Evolutionary conservation across 1,140 invertebrate genomes (phyloP).

Genomic region (Ceratosolen fusciceps): DNA sequence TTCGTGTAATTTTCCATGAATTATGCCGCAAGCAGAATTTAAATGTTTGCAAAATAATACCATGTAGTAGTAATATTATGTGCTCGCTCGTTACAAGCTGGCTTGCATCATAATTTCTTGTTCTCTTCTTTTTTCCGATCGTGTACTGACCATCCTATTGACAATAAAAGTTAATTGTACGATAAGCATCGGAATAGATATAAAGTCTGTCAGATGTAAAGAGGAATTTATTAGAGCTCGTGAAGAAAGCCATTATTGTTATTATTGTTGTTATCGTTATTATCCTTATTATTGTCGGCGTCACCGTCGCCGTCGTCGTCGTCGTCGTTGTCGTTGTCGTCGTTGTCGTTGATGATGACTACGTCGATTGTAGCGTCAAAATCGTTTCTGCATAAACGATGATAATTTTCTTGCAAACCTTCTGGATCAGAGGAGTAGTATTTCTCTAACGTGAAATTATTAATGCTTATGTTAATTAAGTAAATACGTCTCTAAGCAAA

Average conservation of each 20-base stretch:
- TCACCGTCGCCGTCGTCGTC: no score
- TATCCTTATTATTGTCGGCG: no score
- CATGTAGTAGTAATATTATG: constrained; percentile 14
- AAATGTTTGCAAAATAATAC: constrained; percentile 18
- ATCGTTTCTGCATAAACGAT: no score
- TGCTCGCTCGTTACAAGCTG: neutral
- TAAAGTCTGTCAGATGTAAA: constrained; percentile 24
- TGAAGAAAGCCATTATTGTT: constrained; percentile 5
- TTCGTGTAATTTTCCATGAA: constrained; percentile 10
- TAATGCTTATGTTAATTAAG: no score
- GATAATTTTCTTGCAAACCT: no score
- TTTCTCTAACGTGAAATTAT: no score
- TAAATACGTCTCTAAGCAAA: no score
- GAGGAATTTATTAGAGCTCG: constrained; percentile 18
- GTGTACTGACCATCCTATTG: neutral
- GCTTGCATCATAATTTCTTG: no score
- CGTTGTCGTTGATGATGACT: no score
- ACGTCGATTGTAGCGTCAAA: constrained; percentile 31
- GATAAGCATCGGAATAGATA: constrained; percentile 8
- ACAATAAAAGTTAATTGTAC: constrained; percentile 25
- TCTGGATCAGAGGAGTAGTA: no score
- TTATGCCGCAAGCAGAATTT: constrained; percentile 14
- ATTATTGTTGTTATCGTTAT: no score
- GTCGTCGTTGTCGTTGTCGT: no score
- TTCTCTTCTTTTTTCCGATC: constrained; percentile 1